phyloP scores from a whole-genome alignment of 2,113 vertebrate genomes.

The Ageneiosus marmoratus region DNA sequence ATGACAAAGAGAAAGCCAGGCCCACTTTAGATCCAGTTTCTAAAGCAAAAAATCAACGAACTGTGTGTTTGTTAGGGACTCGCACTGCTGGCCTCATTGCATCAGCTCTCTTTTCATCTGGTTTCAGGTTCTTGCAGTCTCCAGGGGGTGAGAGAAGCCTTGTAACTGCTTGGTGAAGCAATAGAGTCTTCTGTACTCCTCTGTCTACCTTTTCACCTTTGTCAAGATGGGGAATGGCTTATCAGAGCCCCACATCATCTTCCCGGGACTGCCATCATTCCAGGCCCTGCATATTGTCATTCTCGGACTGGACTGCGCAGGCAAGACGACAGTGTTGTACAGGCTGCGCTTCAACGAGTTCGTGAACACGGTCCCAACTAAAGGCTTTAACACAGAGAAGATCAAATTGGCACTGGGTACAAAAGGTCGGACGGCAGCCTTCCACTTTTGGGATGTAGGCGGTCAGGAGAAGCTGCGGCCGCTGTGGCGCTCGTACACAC shows the following conservation, averaged over 20 bases:
- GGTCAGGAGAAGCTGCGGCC: slow-evolving; percentile 93
- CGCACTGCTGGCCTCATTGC: slow-evolving; percentile 53
- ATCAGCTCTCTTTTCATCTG: slow-evolving; percentile 51
- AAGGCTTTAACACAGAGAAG: slow-evolving; percentile 93
- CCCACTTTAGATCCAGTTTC: slow-evolving; percentile 32
- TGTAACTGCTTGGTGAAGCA: slow-evolving; percentile 55
- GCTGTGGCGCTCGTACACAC: slow-evolving; percentile 91
- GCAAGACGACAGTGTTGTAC: slow-evolving; percentile 92
- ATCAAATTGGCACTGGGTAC: slow-evolving; percentile 82
- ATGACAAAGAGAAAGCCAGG: slow-evolving; percentile 37
- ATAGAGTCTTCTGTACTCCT: slow-evolving; percentile 16
- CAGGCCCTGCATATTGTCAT: slow-evolving; percentile 91
- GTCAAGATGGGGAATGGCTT: slow-evolving; percentile 88
- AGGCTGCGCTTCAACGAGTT: slow-evolving; percentile 93
- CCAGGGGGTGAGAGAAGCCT: slow-evolving; percentile 50
- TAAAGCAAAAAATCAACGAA: slow-evolving; percentile 41
- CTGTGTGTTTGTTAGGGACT: slow-evolving; percentile 48
- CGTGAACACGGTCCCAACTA: slow-evolving; percentile 93
- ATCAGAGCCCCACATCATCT: slow-evolving; percentile 82
- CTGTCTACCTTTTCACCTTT: slow-evolving; percentile 3
- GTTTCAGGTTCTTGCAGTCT: slow-evolving; percentile 55
- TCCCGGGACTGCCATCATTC: slow-evolving; percentile 84
- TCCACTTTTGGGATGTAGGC: slow-evolving; percentile 96
- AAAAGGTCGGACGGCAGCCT: slow-evolving; percentile 76
- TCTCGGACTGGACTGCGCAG: slow-evolving; percentile 88